These are phyloP conservation scores for Gymnobelideus leadbeateri DNA, from an alignment of 2,113 vertebrate genomes.

Conservation along the genomic window DNA sequence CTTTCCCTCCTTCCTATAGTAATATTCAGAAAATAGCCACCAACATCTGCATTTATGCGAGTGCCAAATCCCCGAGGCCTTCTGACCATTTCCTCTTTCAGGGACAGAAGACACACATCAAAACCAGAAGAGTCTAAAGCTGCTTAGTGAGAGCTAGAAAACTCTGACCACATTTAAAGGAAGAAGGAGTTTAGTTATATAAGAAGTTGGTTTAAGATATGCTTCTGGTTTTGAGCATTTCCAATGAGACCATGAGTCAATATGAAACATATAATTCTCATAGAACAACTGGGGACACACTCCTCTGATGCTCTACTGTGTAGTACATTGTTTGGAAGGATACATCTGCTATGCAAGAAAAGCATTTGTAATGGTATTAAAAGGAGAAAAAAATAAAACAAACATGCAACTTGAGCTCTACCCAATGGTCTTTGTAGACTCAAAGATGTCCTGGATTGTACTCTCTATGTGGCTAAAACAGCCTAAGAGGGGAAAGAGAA, in stretches of 20 bases:
- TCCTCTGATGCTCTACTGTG: background rate
- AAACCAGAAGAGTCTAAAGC: conserved; percentile 67
- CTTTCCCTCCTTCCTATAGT: fast-evolving
- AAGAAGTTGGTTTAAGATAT: conserved; percentile 34
- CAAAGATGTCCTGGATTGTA: background rate
- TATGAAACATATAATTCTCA: background rate
- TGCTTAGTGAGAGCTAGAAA: conserved; percentile 26
- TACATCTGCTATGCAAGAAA: background rate
- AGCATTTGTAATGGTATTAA: background rate
- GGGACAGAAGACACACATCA: background rate
- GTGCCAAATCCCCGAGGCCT: conserved; percentile 27
- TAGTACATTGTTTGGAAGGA: background rate
- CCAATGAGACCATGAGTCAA: fast-evolving
- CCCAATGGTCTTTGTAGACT: background rate
- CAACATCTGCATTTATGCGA: background rate
- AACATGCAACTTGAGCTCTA: background rate
- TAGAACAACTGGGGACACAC: background rate
- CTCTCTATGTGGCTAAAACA: background rate
- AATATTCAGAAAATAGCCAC: background rate
- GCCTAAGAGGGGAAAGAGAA: background rate
- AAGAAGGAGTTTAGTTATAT: background rate
- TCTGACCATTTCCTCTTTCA: conserved; percentile 81
- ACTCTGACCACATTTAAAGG: background rate
- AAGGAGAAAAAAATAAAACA: background rate
- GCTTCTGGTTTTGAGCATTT: background rate